Evolutionary conservation across 1,140 invertebrate species (phyloP).

Genomic region (Danaus plexippus): DNA sequence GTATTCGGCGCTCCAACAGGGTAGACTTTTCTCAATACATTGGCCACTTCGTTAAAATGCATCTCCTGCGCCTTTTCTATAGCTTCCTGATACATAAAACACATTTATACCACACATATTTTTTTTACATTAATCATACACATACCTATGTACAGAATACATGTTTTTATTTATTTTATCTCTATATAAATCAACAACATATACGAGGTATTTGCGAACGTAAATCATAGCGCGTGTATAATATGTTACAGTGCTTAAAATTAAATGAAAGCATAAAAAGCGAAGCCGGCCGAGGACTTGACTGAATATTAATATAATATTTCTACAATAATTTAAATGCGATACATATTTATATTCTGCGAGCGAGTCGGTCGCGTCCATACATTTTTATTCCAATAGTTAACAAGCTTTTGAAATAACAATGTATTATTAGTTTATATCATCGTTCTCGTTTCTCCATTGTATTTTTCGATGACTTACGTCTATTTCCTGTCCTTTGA

Average conservation of each 20-base stretch:
- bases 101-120: background rate
- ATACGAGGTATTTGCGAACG: no score
- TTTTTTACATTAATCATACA: slow-evolving; percentile 3
- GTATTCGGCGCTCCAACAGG: slow-evolving; percentile 70
- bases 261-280: slow-evolving; percentile 14
- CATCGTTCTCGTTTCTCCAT: background rate
- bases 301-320: slow-evolving; percentile 7
- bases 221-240: no score
- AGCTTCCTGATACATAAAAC: slow-evolving; percentile 53
- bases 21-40: slow-evolving; percentile 74
- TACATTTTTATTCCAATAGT: no score
- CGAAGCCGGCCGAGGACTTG: slow-evolving; percentile 55
- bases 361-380: no score
- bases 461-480: no score
- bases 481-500: no score
- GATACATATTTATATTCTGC: background rate
- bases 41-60: slow-evolving; percentile 72
- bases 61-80: slow-evolving; percentile 65
- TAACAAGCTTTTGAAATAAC: no score
- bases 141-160: no score
- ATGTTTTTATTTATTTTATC: no score
- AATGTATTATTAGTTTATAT: slow-evolving; percentile 5
- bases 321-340: slow-evolving; percentile 7
- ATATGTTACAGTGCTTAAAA: no score
- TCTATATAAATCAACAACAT: no score